Percentiles rank a stretch among this genome's conserved stretches.
phyloP scores from a whole-genome alignment of 2,113 vertebrate species.

The Poecile atricapillus region DNA sequence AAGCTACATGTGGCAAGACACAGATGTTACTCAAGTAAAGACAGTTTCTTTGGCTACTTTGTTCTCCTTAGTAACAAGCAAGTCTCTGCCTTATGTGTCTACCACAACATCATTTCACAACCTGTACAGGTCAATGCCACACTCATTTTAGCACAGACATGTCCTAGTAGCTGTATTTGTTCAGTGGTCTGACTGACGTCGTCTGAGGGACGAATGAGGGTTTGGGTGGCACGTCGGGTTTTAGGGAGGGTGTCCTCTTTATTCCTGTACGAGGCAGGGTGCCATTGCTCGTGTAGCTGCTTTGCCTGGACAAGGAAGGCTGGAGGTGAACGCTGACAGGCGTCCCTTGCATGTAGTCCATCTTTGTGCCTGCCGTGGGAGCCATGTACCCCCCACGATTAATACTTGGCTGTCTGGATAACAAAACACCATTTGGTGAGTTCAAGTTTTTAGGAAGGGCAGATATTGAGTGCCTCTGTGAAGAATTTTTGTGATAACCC shows the following conservation, averaged over 20 bases:
- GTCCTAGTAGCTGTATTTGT: conserved; percentile 95
- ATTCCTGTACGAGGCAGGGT: conserved; percentile 93
- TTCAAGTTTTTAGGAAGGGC: conserved; percentile 91
- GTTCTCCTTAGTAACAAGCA: conserved; percentile 73
- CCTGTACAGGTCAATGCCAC: conserved; percentile 56
- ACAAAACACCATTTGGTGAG: conserved; percentile 87
- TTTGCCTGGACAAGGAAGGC: conserved; percentile 90
- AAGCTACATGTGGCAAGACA: conserved; percentile 70
- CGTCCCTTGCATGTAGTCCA: conserved; percentile 90
- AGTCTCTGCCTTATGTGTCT: conserved; percentile 70
- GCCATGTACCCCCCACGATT: conserved; percentile 90
- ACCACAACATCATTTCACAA: conserved; percentile 53
- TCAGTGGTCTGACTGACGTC: conserved; percentile 89
- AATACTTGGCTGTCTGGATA: conserved; percentile 93
- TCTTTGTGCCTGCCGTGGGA: conserved; percentile 85
- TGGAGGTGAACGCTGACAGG: conserved; percentile 85
- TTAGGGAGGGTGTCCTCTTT: conserved; percentile 95
- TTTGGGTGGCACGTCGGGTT: conserved; percentile 97
- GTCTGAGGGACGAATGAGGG: conserved; percentile 93
- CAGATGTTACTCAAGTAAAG: conserved; percentile 76
- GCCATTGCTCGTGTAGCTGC: conserved; percentile 92
- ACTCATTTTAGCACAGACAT: conserved; percentile 57
- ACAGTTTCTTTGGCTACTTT: conserved; percentile 88
- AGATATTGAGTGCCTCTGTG: conserved; percentile 94
- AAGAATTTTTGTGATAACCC: conserved; percentile 91